A percentile compares a stretch with the other conserved stretches of the same genome.
phyloP scores from a whole-genome alignment of 2,113 vertebrate species.

The Gulo gulo region DNA sequence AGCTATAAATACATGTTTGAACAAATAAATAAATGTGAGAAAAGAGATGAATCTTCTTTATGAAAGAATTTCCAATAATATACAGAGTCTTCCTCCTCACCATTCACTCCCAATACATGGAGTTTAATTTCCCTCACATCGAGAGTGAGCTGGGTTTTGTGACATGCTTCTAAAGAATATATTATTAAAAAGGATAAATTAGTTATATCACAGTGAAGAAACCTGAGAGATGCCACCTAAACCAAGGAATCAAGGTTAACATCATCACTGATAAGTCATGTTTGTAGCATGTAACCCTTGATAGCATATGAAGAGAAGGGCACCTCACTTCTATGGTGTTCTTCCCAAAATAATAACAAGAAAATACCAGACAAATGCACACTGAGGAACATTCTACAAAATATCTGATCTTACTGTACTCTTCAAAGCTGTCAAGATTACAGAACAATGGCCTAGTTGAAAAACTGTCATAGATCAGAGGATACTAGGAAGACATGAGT shows the following conservation, averaged over 20 bases:
- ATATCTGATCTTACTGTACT: neutral
- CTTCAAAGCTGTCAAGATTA: neutral
- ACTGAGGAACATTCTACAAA: neutral
- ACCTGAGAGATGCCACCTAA: neutral
- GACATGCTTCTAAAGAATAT: neutral
- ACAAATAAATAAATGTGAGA: neutral
- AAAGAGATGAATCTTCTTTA: neutral
- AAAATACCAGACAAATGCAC: neutral
- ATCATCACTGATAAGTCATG: neutral
- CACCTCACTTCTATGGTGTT: neutral
- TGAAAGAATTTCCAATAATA: neutral
- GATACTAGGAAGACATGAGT: neutral
- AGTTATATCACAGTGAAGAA: neutral
- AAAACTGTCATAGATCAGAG: neutral
- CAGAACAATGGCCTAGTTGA: neutral
- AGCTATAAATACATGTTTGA: neutral
- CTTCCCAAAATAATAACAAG: neutral
- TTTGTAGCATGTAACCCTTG: neutral
- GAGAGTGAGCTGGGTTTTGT: neutral
- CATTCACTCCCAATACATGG: neutral
- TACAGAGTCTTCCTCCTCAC: neutral
- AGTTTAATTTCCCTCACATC: neutral
- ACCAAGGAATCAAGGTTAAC: neutral
- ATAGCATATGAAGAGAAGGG: neutral
- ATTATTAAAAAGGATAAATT: neutral